Percentiles rank a stretch among this genome's conserved stretches.
phyloP scores from a whole-genome alignment of 2,797 vertebrate genomes.

The Pipistrellus kuhlii region DNA sequence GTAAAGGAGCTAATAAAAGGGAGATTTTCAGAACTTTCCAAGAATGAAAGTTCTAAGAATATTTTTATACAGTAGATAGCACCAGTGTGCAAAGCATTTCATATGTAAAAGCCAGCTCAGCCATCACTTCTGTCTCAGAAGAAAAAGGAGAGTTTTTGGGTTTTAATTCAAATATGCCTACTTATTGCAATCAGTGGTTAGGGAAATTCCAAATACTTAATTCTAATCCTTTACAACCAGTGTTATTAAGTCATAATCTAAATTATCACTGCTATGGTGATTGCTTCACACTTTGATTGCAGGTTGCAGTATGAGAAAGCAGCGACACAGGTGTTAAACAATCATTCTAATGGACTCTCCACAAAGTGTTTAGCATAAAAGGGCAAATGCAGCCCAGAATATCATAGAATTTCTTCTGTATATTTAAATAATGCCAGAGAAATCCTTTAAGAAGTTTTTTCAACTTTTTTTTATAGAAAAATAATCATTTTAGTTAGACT shows the following conservation, averaged over 20 bases:
- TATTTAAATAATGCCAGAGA: conserved; percentile 61
- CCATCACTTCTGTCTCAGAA: conserved; percentile 16
- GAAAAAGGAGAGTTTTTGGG: conserved; percentile 3
- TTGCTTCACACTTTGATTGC: conserved; percentile 84
- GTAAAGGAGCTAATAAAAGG: background rate
- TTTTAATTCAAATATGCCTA: conserved; percentile 68
- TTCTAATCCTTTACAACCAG: conserved; percentile 76
- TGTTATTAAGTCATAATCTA: conserved; percentile 81
- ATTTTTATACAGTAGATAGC: background rate
- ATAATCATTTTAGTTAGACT: conserved; percentile 25
- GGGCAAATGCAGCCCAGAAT: conserved; percentile 71
- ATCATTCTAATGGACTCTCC: conserved; percentile 82
- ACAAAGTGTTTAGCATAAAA: conserved; percentile 66
- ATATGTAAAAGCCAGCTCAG: conserved; percentile 30
- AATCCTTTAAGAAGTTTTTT: conserved; percentile 13
- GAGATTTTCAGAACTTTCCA: background rate
- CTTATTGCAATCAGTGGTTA: conserved; percentile 63
- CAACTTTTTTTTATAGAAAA: conserved; percentile 58
- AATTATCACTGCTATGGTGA: conserved; percentile 85
- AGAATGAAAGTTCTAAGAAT: background rate
- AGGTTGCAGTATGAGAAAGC: conserved; percentile 81
- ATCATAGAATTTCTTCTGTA: conserved; percentile 57
- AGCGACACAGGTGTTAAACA: conserved; percentile 86
- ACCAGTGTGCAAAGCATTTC: background rate
- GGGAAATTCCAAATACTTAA: conserved; percentile 71